phyloP scores from a whole-genome alignment of 2,888 invertebrate genomes.

The Ischnus inquisitorius region DNA sequence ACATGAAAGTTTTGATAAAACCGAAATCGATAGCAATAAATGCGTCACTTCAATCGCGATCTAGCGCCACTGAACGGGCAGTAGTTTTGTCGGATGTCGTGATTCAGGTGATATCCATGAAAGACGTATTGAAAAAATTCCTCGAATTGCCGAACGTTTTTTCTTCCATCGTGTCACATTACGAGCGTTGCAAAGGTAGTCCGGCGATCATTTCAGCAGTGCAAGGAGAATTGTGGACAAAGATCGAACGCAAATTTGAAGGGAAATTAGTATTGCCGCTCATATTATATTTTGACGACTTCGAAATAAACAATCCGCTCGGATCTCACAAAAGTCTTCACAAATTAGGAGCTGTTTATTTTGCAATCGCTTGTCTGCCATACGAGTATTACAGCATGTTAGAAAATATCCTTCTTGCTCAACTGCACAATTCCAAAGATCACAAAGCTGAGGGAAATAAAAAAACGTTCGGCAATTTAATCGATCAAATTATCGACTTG shows the following conservation, averaged over 20 bases:
- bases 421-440: constrained; percentile 47
- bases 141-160: constrained; percentile 68
- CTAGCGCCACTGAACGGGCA: background rate
- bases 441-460: constrained; percentile 53
- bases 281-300: constrained; percentile 55
- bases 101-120: constrained; percentile 61
- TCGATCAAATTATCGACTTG: constrained; percentile 48
- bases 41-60: constrained; percentile 1
- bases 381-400: constrained; percentile 43
- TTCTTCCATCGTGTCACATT: constrained; percentile 52
- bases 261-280: constrained; percentile 56
- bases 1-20: constrained; percentile 30
- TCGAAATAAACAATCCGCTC: constrained; percentile 60
- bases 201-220: constrained; percentile 31
- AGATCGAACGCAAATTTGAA: constrained; percentile 53
- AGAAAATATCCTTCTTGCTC: constrained; percentile 57
- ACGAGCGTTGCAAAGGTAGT: constrained; percentile 54
- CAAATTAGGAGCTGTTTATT: constrained; percentile 58
- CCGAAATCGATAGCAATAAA: constrained; percentile 2
- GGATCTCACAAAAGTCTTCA: constrained; percentile 31
- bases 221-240: constrained; percentile 39
- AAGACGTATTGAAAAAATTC: constrained; percentile 62
- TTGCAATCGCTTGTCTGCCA: constrained; percentile 40
- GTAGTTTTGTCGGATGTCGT: background rate
- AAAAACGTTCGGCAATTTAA: constrained; percentile 44